Percentiles rank a stretch among this genome's conserved stretches.
These are phyloP conservation scores for Meta bourneti DNA, from an alignment of 2,888 invertebrate species.

Conservation along the genomic window DNA sequence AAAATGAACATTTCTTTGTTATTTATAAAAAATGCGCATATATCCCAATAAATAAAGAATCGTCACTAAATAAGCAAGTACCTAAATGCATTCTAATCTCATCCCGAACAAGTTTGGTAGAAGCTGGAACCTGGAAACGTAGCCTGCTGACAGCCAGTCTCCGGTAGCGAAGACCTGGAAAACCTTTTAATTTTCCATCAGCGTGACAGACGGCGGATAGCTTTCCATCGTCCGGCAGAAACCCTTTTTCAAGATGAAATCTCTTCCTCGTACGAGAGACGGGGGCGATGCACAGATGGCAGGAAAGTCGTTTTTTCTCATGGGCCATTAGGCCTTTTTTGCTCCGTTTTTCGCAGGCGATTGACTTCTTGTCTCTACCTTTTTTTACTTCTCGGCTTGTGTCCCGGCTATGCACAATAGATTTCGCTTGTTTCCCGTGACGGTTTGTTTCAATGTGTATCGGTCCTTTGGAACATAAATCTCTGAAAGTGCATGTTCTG, in stretches of 20 bases:
- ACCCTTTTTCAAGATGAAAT: background rate
- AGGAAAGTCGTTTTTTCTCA: slow-evolving; percentile 6
- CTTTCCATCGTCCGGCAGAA: background rate
- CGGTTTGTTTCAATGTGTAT: background rate
- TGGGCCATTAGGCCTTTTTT: slow-evolving; percentile 42
- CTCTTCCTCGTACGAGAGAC: background rate
- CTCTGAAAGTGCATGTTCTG: background rate
- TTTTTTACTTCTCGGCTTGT: slow-evolving; percentile 7
- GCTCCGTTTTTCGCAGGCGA: slow-evolving; percentile 4
- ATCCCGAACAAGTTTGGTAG: no score
- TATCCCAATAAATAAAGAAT: no score
- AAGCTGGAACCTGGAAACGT: no score
- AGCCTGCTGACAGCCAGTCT: background rate
- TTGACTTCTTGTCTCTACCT: slow-evolving; percentile 13
- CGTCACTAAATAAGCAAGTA: no score
- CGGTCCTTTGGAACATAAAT: background rate
- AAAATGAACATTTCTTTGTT: no score
- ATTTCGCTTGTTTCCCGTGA: background rate
- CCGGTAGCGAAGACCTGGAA: background rate
- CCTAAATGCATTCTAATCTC: no score
- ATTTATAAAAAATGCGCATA: no score
- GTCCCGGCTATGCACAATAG: background rate
- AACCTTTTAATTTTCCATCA: background rate
- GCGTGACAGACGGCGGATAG: background rate
- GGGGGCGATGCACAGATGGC: slow-evolving; percentile 13